Conservation (phyloP, 2,113 vertebrate genomes). For the Burhinus oedicnemus region DNA sequence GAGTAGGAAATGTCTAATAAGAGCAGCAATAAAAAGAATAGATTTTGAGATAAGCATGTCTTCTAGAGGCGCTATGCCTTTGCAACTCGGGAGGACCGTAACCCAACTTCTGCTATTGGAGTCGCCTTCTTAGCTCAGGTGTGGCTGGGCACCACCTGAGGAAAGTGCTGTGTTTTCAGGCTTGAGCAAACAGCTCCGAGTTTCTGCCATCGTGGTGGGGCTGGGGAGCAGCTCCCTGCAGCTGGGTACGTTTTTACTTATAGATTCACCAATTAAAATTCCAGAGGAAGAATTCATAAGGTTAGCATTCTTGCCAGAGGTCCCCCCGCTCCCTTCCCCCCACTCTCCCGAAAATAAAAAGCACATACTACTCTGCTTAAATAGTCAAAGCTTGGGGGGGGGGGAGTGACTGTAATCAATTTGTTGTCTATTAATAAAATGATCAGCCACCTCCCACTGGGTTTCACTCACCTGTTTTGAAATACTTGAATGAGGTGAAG, state of each 20-base stretch:
- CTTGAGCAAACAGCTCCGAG: neutral
- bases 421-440: neutral
- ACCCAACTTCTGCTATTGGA: neutral
- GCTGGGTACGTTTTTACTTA: conserved; percentile 66
- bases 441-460: neutral
- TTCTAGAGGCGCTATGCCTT: conserved; percentile 11
- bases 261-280: conserved; percentile 65
- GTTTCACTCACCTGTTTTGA: conserved; percentile 44
- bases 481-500: conserved; percentile 34
- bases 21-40: conserved; percentile 63
- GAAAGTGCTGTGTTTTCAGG: neutral
- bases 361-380: conserved; percentile 12
- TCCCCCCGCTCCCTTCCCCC: conserved; percentile 6
- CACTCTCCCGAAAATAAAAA: neutral
- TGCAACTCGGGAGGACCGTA: neutral
- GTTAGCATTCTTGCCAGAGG: conserved; percentile 62
- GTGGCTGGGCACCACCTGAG: conserved; percentile 2
- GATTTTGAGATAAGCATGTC: conserved; percentile 46
- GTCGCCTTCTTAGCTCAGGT: conserved; percentile 45
- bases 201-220: conserved; percentile 4
- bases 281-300: conserved; percentile 60
- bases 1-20: conserved; percentile 70
- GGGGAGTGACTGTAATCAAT: neutral
- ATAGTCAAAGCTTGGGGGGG: neutral
- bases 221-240: conserved; percentile 63